Conservation (phyloP, 2,888 invertebrate genomes). For the Andrena marginata region DNA sequence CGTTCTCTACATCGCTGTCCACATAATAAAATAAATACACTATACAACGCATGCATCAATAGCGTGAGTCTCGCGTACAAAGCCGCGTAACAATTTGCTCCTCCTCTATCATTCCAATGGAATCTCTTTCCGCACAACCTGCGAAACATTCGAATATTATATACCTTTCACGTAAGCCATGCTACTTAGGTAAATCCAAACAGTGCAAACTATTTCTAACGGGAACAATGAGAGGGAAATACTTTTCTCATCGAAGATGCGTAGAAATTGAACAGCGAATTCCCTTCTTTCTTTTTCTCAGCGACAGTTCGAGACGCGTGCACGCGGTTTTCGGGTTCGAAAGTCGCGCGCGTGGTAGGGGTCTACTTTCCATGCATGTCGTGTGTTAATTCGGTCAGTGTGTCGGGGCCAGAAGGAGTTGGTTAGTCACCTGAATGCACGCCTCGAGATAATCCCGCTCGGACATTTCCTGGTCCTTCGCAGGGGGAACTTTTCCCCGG, state of each 20-base stretch:
- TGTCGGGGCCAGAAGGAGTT: slow-evolving; percentile 56
- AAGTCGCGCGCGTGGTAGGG: slow-evolving; percentile 52
- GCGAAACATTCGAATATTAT: slow-evolving; percentile 81
- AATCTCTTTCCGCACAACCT: slow-evolving; percentile 91
- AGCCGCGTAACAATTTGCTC: slow-evolving; percentile 25
- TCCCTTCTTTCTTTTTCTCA: neutral
- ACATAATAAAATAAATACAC: slow-evolving; percentile 62
- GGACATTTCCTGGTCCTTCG: slow-evolving; percentile 92
- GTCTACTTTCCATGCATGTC: slow-evolving; percentile 66
- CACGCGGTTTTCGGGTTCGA: slow-evolving; percentile 40
- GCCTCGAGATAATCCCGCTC: slow-evolving; percentile 94
- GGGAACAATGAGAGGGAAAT: neutral
- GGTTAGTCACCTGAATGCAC: slow-evolving; percentile 92
- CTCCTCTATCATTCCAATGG: slow-evolving; percentile 87
- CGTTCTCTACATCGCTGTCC: slow-evolving; percentile 51
- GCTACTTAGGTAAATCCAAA: neutral
- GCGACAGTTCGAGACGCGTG: neutral
- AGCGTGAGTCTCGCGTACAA: slow-evolving; percentile 10
- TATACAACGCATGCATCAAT: slow-evolving; percentile 42
- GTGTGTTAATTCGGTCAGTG: slow-evolving; percentile 68
- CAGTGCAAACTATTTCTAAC: neutral
- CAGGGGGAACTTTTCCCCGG: slow-evolving; percentile 93
- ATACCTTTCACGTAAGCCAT: neutral
- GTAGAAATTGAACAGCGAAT: neutral
- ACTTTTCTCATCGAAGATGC: neutral